Percentiles rank a stretch among this genome's conserved stretches.
phyloP scores from a whole-genome alignment of 2,888 invertebrate genomes.

The Parapristionchus giblindavisi region DNA sequence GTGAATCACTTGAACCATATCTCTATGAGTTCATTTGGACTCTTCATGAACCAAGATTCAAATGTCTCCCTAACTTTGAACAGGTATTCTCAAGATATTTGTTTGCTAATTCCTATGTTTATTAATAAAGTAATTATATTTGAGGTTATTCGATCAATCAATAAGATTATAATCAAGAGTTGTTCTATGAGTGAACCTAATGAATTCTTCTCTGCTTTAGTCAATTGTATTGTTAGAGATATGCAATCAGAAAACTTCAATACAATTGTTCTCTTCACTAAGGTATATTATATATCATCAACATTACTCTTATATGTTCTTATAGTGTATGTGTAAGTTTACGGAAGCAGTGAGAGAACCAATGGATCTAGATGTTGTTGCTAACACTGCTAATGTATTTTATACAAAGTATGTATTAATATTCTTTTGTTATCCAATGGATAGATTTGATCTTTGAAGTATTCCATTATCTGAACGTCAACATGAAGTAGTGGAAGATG shows the following conservation, averaged over 20 bases:
- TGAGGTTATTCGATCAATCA: slow-evolving; percentile 25
- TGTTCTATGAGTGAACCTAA: slow-evolving; percentile 28
- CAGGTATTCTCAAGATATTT: slow-evolving; percentile 3
- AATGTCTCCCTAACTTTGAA: not conserved
- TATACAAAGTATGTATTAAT: slow-evolving; percentile 13
- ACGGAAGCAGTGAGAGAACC: slow-evolving; percentile 2
- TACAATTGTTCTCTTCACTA: slow-evolving; percentile 11
- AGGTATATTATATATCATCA: not conserved
- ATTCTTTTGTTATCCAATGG: too few species aligned
- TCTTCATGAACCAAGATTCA: not conserved
- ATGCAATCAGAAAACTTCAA: not conserved
- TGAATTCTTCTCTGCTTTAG: slow-evolving; percentile 28
- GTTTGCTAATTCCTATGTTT: not conserved
- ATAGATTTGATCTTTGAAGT: not conserved
- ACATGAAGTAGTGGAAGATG: not conserved
- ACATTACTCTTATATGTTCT: not conserved
- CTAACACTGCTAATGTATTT: slow-evolving; percentile 21
- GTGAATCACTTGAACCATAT: slow-evolving; percentile 4
- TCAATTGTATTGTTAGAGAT: slow-evolving; percentile 26
- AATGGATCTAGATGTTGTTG: slow-evolving; percentile 17
- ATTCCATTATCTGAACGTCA: not conserved
- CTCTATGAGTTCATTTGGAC: slow-evolving; percentile 20
- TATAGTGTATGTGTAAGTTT: slow-evolving; percentile 27
- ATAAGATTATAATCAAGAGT: slow-evolving; percentile 12
- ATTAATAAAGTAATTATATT: not conserved